Base-by-base conservation (phyloP, 2,888 invertebrate genomes). In the Acanthosoma haemorrhoidale region DNA sequence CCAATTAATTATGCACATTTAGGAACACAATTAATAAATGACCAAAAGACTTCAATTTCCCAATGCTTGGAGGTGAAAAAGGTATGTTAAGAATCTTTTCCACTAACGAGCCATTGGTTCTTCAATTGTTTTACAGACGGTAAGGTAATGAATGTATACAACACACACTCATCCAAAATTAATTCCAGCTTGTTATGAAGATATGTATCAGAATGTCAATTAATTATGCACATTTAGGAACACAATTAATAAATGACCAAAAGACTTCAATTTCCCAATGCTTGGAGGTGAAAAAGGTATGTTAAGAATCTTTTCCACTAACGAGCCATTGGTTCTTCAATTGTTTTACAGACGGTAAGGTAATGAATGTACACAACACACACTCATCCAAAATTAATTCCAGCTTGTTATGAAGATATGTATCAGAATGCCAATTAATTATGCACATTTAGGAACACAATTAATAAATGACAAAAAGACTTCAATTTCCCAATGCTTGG, bases 21-120 rank as follows among this genome's bases (percentile, higher is more conserved):
- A 25, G n/a, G 11, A 43, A 18, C 1, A 43, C 4, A 41, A 43
- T 18, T 43, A 25, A 21, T n/a, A 21, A 21, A 59, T 59, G 6
- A 6, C 31, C 59, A 2, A 15, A 25, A 32, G 4, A 25, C 13
- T n/a, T 15, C n/a, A 11, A 8, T 58, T 15, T 58, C 15, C 58
- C 58, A 58, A 58, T 58, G 58, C 31, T 58, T 58, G 58, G 58
- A 58, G 58, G 58, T 58, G 58, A 31, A 58, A 31, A 58, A 58
- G 58, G 25, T 18, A 58, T 25, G 5, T 16, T 21, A 25, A 58
- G 31, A n/a, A 25, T 25, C 25, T 58, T 11, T 58, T 29, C 58
- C 58, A 58, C 58, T 58, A 58, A 58, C 58, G 58, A 58, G 58
- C 15, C 29, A 58, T n/a, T 9, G 43, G 43, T 15, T 32, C 4